A percentile compares a stretch with the other conserved stretches of the same genome.
These are phyloP conservation scores for Acromyrmex echinatior DNA, from an alignment of 1,140 invertebrate genomes.

Conservation along the genomic window DNA sequence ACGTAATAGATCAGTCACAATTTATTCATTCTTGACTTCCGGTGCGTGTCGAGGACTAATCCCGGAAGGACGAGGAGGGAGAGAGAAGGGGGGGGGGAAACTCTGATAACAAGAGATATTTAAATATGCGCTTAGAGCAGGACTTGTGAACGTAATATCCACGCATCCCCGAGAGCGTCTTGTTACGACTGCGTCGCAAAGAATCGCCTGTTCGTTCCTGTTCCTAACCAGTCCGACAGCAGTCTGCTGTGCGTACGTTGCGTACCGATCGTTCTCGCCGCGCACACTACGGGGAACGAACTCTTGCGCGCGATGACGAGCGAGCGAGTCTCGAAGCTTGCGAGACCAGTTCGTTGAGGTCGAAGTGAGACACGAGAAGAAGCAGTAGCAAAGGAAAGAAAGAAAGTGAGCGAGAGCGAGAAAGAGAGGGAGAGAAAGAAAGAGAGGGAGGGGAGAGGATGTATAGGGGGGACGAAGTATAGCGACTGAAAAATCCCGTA, in stretches of 20 bases:
- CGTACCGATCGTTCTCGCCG: slow-evolving; percentile 56
- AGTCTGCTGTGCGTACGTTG: slow-evolving; percentile 1
- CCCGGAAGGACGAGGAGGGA: neutral
- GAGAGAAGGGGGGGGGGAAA: neutral
- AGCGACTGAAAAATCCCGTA: slow-evolving; percentile 79
- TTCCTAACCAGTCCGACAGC: slow-evolving; percentile 64
- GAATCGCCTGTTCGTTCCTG: slow-evolving; percentile 64
- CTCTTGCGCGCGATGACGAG: slow-evolving; percentile 64
- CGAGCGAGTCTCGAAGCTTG: slow-evolving; percentile 45
- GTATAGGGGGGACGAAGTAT: neutral
- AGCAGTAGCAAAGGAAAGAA: slow-evolving; percentile 15
- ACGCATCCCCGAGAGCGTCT: slow-evolving; percentile 55
- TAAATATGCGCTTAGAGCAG: slow-evolving; percentile 44
- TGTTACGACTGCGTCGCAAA: slow-evolving; percentile 62
- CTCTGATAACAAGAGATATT: slow-evolving; percentile 19
- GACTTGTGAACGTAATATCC: slow-evolving; percentile 22
- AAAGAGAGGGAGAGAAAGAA: slow-evolving; percentile 7
- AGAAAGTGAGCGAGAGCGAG: neutral
- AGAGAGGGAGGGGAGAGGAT: neutral
- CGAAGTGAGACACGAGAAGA: slow-evolving; percentile 31
- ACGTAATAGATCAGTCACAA: neutral
- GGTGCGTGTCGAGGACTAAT: neutral
- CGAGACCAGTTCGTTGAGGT: slow-evolving; percentile 69
- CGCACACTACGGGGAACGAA: slow-evolving; percentile 60
- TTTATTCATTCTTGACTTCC: slow-evolving; percentile 8